Evolutionary conservation across 1,140 invertebrate genomes (phyloP), one percentile per base, ranked within the genome.

Genomic region (Rhynchophorus ferrugineus): DNA sequence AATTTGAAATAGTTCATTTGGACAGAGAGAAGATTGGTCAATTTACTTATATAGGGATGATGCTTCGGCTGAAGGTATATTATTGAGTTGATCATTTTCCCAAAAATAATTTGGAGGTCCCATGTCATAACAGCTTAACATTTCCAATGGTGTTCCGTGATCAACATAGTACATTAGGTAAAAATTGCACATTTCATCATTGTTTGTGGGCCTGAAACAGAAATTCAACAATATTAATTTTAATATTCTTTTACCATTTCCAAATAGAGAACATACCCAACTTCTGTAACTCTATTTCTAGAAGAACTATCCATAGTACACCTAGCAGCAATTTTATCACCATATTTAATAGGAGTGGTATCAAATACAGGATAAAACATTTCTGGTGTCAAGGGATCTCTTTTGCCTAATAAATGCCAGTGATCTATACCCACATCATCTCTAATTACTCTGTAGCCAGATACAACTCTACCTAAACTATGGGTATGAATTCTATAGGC

Each of bases 161-260:
- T 92, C 80, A 1, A 94, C 89, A 73, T 92, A 99, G 72, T 97
- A 98, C 93, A 99, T 97, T 14, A 99, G 71, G 72, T 99, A 99
- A 71, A 99, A 98, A 72, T 99, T 99, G 75, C 96, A 99, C 96
- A 99, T 99, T 75, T 99, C 96, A 67, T 99, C 92, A 16, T 86
- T 78, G 60, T 90, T 90, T 11, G 94, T 96, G 5, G 82, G 70
- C 1, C 90, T 89, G 68, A 39, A 68, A 66, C 44, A 37, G n/a
- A 24, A 20, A 49, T 41, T 41, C 37, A 13, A 44, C 3, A 5
- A 17, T 6, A 34, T 24, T 13, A 16, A 3, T 14, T 6, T 2
- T 1, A 14, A 1, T 1, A 29, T 8, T 3, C 13, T n/a, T n/a
- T 45, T 6, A 35, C 6, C 22, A 6, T 13, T 34, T 3, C 8